These are phyloP conservation scores for Drosophila pseudotalamancana DNA, from an alignment of 2,888 invertebrate species.

Conservation along the genomic window DNA sequence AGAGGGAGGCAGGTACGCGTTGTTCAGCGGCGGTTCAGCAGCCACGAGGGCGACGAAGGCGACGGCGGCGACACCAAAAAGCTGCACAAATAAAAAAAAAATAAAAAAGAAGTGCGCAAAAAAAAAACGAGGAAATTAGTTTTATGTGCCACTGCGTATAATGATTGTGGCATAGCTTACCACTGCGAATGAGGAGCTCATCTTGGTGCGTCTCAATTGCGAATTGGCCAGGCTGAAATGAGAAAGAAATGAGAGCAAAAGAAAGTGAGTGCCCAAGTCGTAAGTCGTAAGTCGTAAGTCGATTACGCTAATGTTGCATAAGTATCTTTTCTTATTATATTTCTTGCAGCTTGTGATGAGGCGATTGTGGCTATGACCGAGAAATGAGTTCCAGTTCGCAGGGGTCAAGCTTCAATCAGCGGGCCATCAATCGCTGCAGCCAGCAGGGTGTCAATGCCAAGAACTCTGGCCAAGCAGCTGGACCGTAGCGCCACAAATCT, in stretches of 20 bases:
- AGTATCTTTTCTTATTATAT: slow-evolving; percentile 18
- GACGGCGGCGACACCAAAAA: slow-evolving; percentile 53
- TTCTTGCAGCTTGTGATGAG: slow-evolving; percentile 6
- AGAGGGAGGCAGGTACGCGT: slow-evolving; percentile 81
- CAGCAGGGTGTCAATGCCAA: slow-evolving; percentile 63
- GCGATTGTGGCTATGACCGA: slow-evolving; percentile 38
- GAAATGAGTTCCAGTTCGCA: slow-evolving; percentile 26
- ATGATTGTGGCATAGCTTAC: slow-evolving; percentile 60
- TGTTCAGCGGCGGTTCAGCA: slow-evolving; percentile 83
- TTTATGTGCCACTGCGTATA: slow-evolving; percentile 53
- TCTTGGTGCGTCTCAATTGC: slow-evolving; percentile 55
- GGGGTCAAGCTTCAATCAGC: slow-evolving; percentile 45
- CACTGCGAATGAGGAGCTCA: slow-evolving; percentile 70
- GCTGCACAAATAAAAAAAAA: slow-evolving; percentile 31
- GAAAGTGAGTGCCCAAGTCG: slow-evolving; percentile 28
- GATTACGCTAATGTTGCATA: slow-evolving; percentile 71
- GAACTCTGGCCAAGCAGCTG: slow-evolving; percentile 57
- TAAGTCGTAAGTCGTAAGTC: slow-evolving; percentile 20
- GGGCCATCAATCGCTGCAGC: slow-evolving; percentile 64
- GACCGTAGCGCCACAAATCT: slow-evolving; percentile 43
- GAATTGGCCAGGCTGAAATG: slow-evolving; percentile 61
- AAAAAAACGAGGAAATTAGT: slow-evolving; percentile 67
- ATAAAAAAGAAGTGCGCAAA: not conserved
- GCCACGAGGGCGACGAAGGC: slow-evolving; percentile 58
- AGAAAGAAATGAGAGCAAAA: slow-evolving; percentile 32